Evolutionary conservation across 2,797 vertebrate species (phyloP).

Genomic region (Acanthiza pusilla): DNA sequence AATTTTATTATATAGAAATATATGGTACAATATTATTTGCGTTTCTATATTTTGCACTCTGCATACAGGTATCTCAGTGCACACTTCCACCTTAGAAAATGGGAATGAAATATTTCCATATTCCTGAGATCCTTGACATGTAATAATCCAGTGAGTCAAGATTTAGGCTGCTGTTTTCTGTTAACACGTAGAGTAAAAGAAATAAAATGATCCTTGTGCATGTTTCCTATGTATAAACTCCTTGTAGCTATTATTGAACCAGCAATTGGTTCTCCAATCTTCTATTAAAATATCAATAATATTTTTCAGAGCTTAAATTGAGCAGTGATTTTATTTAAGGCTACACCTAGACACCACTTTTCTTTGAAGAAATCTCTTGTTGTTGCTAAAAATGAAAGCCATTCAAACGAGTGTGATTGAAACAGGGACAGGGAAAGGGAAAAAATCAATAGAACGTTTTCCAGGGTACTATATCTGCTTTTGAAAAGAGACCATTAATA

Average conservation of each 20-base stretch:
- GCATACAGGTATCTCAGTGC: background rate
- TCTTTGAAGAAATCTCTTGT: slow-evolving; percentile 69
- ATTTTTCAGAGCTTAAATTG: slow-evolving; percentile 76
- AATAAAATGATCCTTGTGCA: slow-evolving; percentile 60
- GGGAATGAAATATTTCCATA: slow-evolving; percentile 33
- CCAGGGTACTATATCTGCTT: slow-evolving; percentile 74
- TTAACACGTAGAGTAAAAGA: slow-evolving; percentile 58
- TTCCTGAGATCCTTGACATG: slow-evolving; percentile 39
- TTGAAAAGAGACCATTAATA: slow-evolving; percentile 78
- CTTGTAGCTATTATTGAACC: slow-evolving; percentile 71
- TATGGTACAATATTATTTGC: background rate
- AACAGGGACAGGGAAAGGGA: slow-evolving; percentile 67
- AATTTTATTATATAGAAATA: background rate
- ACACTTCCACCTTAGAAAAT: slow-evolving; percentile 8
- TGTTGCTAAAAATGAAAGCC: slow-evolving; percentile 77
- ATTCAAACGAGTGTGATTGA: slow-evolving; percentile 76
- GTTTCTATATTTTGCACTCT: background rate
- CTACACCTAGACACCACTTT: slow-evolving; percentile 69
- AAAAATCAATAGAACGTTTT: slow-evolving; percentile 77
- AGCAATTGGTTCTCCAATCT: slow-evolving; percentile 62
- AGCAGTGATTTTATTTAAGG: slow-evolving; percentile 75
- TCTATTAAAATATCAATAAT: slow-evolving; percentile 79
- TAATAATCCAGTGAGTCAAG: slow-evolving; percentile 37
- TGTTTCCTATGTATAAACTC: slow-evolving; percentile 70
- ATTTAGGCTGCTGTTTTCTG: slow-evolving; percentile 61